Conservation (phyloP, 2,888 invertebrate genomes). For the Pasiphila rectangulata region DNA sequence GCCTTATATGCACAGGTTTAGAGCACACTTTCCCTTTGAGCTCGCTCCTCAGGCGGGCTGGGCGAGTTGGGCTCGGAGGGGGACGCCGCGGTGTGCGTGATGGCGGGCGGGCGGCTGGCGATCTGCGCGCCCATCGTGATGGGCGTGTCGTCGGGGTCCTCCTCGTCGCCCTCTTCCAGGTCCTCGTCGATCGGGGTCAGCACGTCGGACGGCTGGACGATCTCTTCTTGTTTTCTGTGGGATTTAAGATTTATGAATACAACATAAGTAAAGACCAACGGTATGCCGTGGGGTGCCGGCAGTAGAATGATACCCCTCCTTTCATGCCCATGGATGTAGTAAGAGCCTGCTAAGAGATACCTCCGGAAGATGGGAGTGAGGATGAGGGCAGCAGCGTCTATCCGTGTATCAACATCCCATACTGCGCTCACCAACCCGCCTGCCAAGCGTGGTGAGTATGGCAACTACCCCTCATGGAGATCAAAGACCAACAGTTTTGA, state of each 20-base stretch:
- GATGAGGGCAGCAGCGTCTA: too few species aligned
- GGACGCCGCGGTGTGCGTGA: constrained; percentile 88
- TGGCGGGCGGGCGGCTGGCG: constrained; percentile 82
- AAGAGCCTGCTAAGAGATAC: too few species aligned
- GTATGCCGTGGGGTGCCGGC: too few species aligned
- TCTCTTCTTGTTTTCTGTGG: constrained; percentile 77
- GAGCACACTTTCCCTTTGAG: constrained; percentile 88
- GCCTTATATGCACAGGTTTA: constrained; percentile 54
- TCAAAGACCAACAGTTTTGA: too few species aligned
- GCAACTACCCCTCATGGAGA: too few species aligned
- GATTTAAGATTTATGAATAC: not conserved
- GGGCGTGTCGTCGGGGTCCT: constrained; percentile 85
- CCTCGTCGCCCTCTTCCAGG: constrained; percentile 85
- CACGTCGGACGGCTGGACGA: constrained; percentile 84
- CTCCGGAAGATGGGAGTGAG: too few species aligned
- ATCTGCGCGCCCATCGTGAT: constrained; percentile 82
- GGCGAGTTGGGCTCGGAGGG: constrained; percentile 77
- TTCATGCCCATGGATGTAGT: too few species aligned
- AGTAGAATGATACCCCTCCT: too few species aligned
- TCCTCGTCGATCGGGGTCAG: constrained; percentile 91
- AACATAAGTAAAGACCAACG: too few species aligned
- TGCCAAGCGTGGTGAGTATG: too few species aligned
- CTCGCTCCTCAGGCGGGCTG: constrained; percentile 47
- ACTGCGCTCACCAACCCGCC: too few species aligned
- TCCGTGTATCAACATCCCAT: too few species aligned